A percentile compares a stretch with the other conserved stretches of the same genome.
phyloP scores from a whole-genome alignment of 1,140 invertebrate genomes.

The Drosophila bocki region DNA sequence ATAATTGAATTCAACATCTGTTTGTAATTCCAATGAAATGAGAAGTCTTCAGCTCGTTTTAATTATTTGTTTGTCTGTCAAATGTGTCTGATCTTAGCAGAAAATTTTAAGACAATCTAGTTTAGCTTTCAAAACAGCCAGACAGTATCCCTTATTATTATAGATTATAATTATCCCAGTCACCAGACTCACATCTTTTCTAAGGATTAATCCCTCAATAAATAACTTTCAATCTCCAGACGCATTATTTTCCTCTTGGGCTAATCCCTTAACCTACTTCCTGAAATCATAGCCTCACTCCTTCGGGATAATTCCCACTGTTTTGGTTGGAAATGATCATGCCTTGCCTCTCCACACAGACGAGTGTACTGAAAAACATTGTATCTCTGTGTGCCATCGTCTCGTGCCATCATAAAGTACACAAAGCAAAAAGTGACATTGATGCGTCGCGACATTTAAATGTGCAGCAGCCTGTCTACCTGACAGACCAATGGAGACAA shows the following conservation, averaged over 20 bases:
- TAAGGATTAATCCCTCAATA: neutral
- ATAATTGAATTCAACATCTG: slow-evolving; percentile 13
- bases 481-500: slow-evolving; percentile 31
- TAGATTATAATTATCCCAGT: neutral
- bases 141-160: neutral
- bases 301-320: slow-evolving; percentile 21
- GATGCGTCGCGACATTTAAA: slow-evolving; percentile 69
- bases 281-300: slow-evolving; percentile 29
- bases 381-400: slow-evolving; percentile 33
- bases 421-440: slow-evolving; percentile 55
- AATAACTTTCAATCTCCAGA: slow-evolving; percentile 4
- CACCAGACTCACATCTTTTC: neutral
- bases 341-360: slow-evolving; percentile 27
- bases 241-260: slow-evolving; percentile 9
- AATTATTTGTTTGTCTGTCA: slow-evolving; percentile 3
- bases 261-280: slow-evolving; percentile 47
- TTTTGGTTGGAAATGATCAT: slow-evolving; percentile 29
- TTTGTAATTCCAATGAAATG: slow-evolving; percentile 1
- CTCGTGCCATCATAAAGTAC: slow-evolving; percentile 49
- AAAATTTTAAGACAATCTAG: neutral
- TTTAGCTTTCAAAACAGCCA: neutral
- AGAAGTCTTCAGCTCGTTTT: neutral
- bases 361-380: slow-evolving; percentile 20
- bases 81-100: neutral
- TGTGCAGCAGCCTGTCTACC: slow-evolving; percentile 41